A percentile compares a stretch with the other conserved stretches of the same genome.
These are phyloP conservation scores for Ceratina calcarata DNA, from an alignment of 1,140 invertebrate genomes.

Conservation along the genomic window DNA sequence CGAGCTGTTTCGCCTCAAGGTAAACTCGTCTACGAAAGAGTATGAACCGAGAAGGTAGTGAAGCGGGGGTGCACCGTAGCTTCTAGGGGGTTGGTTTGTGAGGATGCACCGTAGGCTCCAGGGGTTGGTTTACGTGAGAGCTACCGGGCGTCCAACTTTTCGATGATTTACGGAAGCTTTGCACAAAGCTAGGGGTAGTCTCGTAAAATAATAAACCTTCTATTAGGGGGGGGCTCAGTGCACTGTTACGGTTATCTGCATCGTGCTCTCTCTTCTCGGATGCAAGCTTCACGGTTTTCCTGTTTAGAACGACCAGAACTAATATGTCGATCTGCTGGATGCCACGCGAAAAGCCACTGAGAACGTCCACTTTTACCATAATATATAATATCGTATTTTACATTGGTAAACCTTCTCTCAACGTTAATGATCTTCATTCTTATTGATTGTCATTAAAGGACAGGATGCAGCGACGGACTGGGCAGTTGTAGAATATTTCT, in stretches of 20 bases:
- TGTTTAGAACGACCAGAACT: conserved; percentile 67
- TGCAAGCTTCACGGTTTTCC: conserved; percentile 14
- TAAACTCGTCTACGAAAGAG: not conserved
- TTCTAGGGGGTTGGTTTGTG: too few species aligned
- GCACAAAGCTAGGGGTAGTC: conserved; percentile 68
- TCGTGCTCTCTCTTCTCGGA: not conserved
- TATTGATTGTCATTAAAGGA: too few species aligned
- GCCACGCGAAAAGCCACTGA: not conserved
- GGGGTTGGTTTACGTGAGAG: conserved; percentile 47
- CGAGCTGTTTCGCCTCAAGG: conserved; percentile 29
- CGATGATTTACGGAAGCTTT: conserved; percentile 55
- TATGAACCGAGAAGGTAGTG: not conserved
- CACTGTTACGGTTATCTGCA: conserved; percentile 26
- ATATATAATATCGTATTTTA: not conserved
- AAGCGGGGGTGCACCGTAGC: not conserved
- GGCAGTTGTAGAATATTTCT: too few species aligned
- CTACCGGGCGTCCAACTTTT: conserved; percentile 49
- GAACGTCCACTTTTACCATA: too few species aligned
- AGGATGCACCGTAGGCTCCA: not conserved
- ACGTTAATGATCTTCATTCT: not conserved
- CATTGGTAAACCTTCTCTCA: not conserved
- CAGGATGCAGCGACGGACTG: too few species aligned
- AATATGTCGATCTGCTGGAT: conserved; percentile 16
- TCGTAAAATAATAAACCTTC: conserved; percentile 76
- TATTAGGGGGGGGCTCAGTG: conserved; percentile 60